These are phyloP conservation scores for Arbacia lixula DNA, from an alignment of 53 echinoderm and acorn worm species.

Conservation along the genomic window DNA sequence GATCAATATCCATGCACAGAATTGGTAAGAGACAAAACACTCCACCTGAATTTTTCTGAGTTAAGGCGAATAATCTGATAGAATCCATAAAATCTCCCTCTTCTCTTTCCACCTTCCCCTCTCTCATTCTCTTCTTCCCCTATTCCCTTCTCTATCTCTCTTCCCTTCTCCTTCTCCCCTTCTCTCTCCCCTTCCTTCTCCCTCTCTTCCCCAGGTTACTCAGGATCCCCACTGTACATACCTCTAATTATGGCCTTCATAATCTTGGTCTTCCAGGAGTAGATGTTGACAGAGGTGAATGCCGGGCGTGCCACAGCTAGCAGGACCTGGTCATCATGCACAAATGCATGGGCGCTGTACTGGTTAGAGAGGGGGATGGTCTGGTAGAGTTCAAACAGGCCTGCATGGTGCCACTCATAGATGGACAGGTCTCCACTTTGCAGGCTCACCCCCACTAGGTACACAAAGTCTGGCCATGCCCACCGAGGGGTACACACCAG, in stretches of 20 bases:
- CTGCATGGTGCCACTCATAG: conserved; percentile 46
- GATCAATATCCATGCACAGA: too few relatives aligned
- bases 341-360: conserved; percentile 39
- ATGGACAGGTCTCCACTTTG: conserved; percentile 10
- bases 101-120: too few relatives aligned
- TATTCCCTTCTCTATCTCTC: too few relatives aligned
- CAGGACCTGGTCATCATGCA: conserved; percentile 34
- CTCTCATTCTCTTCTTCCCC: too few relatives aligned
- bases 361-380: conserved; percentile 31
- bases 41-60: too few relatives aligned
- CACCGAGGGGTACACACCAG: too few relatives aligned
- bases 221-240: background rate
- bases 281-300: conserved; percentile 21
- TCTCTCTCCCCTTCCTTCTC: too few relatives aligned
- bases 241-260: conserved; percentile 36
- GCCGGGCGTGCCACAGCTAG: conserved; percentile 36
- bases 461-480: conserved; percentile 32
- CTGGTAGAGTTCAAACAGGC: conserved; percentile 41
- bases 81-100: too few relatives aligned
- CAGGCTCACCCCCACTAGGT: conserved; percentile 27
- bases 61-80: too few relatives aligned
- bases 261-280: conserved; percentile 41
- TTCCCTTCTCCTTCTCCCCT: too few relatives aligned
- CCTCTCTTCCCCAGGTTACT: background rate
- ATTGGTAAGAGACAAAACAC: too few relatives aligned